A percentile compares a stretch with the other conserved stretches of the same genome.
Evolutionary conservation across 2,113 vertebrate species (phyloP).

Genomic region (Probosciger aterrimus): DNA sequence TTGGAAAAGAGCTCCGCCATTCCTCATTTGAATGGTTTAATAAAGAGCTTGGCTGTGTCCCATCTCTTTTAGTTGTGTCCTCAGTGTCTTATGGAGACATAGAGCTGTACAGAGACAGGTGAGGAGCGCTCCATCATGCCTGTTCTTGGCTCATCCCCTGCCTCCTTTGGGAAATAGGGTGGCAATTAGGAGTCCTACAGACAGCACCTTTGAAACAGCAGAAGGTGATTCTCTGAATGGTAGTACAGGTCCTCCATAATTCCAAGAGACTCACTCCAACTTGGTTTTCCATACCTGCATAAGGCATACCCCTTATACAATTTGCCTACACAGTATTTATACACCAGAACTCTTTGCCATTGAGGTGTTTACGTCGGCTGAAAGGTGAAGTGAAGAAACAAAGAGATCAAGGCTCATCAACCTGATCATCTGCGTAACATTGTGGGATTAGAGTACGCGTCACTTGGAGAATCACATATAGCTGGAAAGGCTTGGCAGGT

Average conservation of each 20-base stretch:
- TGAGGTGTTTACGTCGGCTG: neutral
- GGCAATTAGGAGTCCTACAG: neutral
- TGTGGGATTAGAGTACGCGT: neutral
- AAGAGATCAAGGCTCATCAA: neutral
- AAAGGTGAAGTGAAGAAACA: neutral
- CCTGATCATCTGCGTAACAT: rapidly evolving
- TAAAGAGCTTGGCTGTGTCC: neutral
- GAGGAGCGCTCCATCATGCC: neutral
- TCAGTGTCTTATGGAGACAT: neutral
- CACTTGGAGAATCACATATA: neutral
- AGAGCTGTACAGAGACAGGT: neutral
- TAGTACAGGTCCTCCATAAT: neutral
- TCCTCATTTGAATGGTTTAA: neutral
- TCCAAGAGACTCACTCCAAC: neutral
- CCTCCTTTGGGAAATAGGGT: neutral
- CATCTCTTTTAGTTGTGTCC: rapidly evolving
- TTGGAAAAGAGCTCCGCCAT: neutral
- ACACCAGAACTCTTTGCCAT: neutral
- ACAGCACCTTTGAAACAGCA: neutral
- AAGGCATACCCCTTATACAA: neutral
- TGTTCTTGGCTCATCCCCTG: neutral
- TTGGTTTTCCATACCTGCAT: neutral
- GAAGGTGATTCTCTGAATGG: neutral
- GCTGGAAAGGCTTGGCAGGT: neutral
- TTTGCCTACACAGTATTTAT: neutral